Evolutionary conservation across 2,113 vertebrate genomes (phyloP).

Genomic region (Charadrius vociferus): DNA sequence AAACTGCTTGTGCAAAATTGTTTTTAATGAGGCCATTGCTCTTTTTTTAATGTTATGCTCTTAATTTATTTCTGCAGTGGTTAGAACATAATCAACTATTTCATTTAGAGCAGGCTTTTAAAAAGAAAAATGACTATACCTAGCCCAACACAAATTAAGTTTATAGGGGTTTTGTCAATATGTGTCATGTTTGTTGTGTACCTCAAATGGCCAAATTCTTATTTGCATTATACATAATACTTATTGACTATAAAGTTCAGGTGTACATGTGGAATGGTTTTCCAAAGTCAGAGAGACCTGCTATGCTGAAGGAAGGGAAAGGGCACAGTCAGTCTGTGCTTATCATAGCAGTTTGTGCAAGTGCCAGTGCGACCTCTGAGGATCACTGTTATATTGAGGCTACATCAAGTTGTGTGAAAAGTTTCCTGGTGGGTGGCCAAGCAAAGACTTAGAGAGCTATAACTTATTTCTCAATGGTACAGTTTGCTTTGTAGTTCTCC

Average conservation of each 20-base stretch:
- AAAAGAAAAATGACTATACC: neutral
- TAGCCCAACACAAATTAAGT: neutral
- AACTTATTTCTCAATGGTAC: neutral
- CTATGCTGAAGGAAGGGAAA: neutral
- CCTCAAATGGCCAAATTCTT: neutral
- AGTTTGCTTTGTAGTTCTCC: neutral
- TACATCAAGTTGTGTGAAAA: neutral
- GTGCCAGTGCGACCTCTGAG: neutral
- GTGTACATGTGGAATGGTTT: neutral
- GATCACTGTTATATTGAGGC: neutral
- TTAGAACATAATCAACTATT: neutral
- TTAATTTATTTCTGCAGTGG: neutral
- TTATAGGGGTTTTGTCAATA: neutral
- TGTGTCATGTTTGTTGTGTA: neutral
- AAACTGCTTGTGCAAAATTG: neutral
- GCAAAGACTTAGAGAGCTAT: neutral
- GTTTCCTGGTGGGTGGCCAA: neutral
- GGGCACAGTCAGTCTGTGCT: neutral
- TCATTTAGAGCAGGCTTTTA: neutral
- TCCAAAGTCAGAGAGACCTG: neutral
- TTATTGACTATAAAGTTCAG: neutral
- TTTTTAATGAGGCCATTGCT: neutral
- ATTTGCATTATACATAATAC: neutral
- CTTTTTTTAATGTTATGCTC: neutral
- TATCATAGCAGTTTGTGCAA: neutral